These are phyloP conservation scores for Chironomus tepperi DNA, from an alignment of 1,140 invertebrate species.

Conservation along the genomic window DNA sequence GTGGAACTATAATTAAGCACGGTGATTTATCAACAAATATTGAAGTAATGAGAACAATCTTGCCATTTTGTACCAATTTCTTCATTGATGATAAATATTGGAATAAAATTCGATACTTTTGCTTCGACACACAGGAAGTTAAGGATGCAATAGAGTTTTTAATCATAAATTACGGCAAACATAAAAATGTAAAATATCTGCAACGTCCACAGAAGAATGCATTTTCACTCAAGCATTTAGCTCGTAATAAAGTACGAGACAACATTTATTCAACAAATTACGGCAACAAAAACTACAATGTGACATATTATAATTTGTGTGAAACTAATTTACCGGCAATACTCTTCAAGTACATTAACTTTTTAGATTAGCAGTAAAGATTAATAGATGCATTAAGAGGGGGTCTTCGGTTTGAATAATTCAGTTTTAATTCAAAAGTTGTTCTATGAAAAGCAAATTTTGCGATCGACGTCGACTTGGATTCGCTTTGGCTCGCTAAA, in stretches of 20 bases:
- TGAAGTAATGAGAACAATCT: not conserved
- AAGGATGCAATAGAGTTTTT: not conserved
- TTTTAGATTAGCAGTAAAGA: constrained; percentile 1
- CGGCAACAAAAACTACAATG: not conserved
- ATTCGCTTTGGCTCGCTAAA: no score
- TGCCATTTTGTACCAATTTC: not conserved
- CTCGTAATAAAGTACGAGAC: constrained; percentile 4
- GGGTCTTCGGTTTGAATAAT: not conserved
- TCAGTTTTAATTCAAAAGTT: not conserved
- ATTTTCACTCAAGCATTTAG: constrained; percentile 15
- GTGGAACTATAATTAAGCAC: not conserved
- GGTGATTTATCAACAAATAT: not conserved
- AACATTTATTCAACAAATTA: not conserved
- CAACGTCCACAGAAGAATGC: not conserved
- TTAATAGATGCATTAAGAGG: not conserved
- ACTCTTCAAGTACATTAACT: constrained; percentile 4
- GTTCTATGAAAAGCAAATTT: no score
- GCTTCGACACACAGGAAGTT: not conserved
- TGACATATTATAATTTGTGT: not conserved
- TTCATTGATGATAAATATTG: constrained; percentile 3
- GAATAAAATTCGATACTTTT: constrained; percentile 16
- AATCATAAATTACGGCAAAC: not conserved
- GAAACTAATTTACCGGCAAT: not conserved
- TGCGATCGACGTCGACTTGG: no score
- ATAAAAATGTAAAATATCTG: not conserved